These are phyloP conservation scores for Calyptomena viridis DNA, from an alignment of 2,113 vertebrate genomes.

Conservation along the genomic window DNA sequence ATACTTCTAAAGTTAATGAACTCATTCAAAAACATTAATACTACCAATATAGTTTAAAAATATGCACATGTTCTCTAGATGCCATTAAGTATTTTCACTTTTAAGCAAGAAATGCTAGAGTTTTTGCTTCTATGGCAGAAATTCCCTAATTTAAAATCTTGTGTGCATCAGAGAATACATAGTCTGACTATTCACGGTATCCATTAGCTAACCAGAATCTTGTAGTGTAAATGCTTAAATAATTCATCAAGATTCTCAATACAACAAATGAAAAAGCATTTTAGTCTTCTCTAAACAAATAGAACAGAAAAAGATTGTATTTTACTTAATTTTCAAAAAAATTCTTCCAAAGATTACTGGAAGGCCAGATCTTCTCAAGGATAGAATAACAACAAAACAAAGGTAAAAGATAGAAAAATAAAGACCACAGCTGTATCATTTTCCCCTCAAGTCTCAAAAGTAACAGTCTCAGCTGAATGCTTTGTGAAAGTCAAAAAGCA, in stretches of 20 bases:
- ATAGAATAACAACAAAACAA: not conserved
- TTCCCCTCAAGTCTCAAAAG: not conserved
- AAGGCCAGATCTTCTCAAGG: not conserved
- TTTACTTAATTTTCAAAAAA: not conserved
- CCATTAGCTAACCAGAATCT: not conserved
- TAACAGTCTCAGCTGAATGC: not conserved
- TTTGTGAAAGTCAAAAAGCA: not conserved
- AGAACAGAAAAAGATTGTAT: not conserved
- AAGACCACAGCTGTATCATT: not conserved
- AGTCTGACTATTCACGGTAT: not conserved
- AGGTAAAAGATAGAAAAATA: not conserved
- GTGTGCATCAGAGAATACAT: not conserved
- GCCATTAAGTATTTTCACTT: not conserved
- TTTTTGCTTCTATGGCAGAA: not conserved
- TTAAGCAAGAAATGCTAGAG: not conserved
- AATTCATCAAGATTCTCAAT: not conserved
- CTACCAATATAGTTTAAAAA: not conserved
- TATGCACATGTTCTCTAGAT: not conserved
- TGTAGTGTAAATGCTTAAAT: not conserved
- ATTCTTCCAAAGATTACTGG: not conserved
- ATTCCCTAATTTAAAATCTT: not conserved
- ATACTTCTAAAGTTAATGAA: not conserved
- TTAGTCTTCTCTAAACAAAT: not conserved
- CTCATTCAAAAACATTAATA: not conserved
- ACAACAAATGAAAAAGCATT: not conserved